Conservation (phyloP, 2,113 vertebrate species). For the Crypturellus undulatus region DNA sequence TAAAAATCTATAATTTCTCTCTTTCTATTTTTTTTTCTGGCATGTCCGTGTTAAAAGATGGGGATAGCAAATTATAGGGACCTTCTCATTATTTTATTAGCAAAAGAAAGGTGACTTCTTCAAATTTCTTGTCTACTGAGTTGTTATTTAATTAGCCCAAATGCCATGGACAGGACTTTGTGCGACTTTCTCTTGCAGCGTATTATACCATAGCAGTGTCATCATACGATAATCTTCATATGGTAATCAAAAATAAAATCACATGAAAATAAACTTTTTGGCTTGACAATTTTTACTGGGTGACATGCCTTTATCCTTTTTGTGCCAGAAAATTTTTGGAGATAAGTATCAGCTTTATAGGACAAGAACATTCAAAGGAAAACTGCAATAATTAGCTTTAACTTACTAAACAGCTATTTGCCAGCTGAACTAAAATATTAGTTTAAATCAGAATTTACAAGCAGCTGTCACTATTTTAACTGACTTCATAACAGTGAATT, state of each 20-base stretch:
- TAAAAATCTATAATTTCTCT: constrained; percentile 9
- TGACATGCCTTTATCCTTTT: constrained; percentile 36
- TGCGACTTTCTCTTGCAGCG: constrained; percentile 16
- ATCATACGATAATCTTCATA: constrained; percentile 44
- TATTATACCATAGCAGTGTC: constrained; percentile 47
- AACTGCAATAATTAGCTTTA: constrained; percentile 23
- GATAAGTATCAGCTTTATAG: background rate
- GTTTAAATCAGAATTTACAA: constrained; percentile 44
- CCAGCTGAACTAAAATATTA: constrained; percentile 16
- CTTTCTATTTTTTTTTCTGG: background rate
- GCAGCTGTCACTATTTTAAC: constrained; percentile 22
- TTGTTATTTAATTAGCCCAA: constrained; percentile 38
- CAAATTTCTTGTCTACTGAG: constrained; percentile 14
- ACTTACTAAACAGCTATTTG: background rate
- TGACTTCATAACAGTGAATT: background rate
- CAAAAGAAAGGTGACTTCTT: constrained; percentile 26
- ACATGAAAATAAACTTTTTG: constrained; percentile 60
- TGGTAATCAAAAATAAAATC: constrained; percentile 62
- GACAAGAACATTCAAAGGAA: constrained; percentile 51
- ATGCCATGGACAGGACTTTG: constrained; percentile 28
- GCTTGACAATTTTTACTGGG: constrained; percentile 71
- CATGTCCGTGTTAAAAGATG: background rate
- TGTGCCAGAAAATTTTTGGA: constrained; percentile 19
- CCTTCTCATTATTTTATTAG: constrained; percentile 13
- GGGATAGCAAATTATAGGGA: constrained; percentile 21